Percentiles rank a stretch among this genome's conserved stretches.
Evolutionary conservation across 2,888 invertebrate species (phyloP).

Genomic region (Acrocera orbiculus): DNA sequence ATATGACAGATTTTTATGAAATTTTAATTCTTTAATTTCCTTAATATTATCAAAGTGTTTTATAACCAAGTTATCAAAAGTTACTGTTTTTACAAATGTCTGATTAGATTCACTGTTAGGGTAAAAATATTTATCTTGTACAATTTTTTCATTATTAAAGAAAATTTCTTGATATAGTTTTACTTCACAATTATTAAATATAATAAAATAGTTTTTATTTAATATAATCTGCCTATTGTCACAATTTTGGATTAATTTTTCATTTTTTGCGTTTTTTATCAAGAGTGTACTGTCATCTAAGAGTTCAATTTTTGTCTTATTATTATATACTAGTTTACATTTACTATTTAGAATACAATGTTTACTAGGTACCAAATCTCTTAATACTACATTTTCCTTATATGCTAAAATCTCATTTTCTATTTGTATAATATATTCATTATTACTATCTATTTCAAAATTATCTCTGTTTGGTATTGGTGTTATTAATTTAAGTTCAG

Average conservation of each 20-base stretch:
- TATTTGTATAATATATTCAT: constrained; percentile 2
- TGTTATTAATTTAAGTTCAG: constrained; percentile 4
- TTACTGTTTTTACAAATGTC: too few relatives aligned
- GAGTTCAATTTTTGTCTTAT: too few relatives aligned
- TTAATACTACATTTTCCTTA: constrained; percentile 2
- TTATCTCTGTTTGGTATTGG: constrained; percentile 1
- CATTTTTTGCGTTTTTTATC: constrained; percentile 5
- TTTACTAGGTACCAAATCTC: constrained; percentile 3
- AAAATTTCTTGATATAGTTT: constrained; percentile 7
- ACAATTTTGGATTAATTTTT: constrained; percentile 7
- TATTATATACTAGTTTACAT: too few relatives aligned
- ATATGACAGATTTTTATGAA: constrained; percentile 3
- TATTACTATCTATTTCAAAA: constrained; percentile 1
- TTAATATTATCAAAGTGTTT: not conserved
- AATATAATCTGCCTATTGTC: constrained; percentile 6
- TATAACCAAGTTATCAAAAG: not conserved
- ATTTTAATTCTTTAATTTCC: constrained; percentile 6
- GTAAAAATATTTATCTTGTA: not conserved
- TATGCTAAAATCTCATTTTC: constrained; percentile 1
- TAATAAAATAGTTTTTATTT: constrained; percentile 7
- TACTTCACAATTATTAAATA: constrained; percentile 9
- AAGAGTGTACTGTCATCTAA: constrained; percentile 5
- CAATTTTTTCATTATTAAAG: not conserved
- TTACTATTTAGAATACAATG: constrained; percentile 3
- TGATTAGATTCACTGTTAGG: too few relatives aligned